Base-by-base conservation (phyloP, 2,797 vertebrate species). In the Poeciliopsis paucimaculata region DNA sequence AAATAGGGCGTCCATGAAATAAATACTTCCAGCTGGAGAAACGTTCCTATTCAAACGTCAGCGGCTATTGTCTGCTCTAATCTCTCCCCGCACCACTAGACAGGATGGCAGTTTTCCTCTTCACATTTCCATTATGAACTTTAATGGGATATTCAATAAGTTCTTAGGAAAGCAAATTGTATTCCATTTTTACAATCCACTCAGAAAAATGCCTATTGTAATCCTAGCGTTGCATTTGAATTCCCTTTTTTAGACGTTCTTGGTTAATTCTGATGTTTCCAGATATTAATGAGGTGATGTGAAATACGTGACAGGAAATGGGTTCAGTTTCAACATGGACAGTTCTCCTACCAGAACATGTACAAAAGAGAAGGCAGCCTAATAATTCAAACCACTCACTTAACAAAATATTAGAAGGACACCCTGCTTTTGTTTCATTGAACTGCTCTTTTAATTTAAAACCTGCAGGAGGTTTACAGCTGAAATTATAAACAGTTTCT, bases 21-120 rank as follows among this genome's bases (percentile, higher is more conserved):
- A 76, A 76, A 76, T 76, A 76, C 57, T 64, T 76, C 46, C 43
- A 64, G 57, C 55, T 28, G 53, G 53, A 75, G 60, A 75, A 28
- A 34, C 28, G 9, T 43, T 46, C 57, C 39, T 76, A 46, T 76
- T 76, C 55, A 76, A 60, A n/a, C 51, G 11, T 64, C 31, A 47
- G 57, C 20, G 26, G 57, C 75, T 36, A 76, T 76, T 76, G 75
- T 76, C n/a, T 31, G 10, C 45, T 64, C 75, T 76, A 64, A 64
- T 36, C 28, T 76, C 10, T 28, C 5, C 20, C 55, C 15, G 12
- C 39, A 75, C 31, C 53, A 45, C 15, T 4, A 26, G 34, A 47
- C 12, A 75, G 53, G 74, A 26, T 18, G 4, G 34, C 16, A 5
- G 16, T 45, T 46, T 36, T 64, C 7, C 57, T 64, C 6, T 60